Percentiles rank a stretch among this genome's conserved stretches.
Conservation (phyloP, 2,888 invertebrate genomes). For the Aphidius colemani region DNA sequence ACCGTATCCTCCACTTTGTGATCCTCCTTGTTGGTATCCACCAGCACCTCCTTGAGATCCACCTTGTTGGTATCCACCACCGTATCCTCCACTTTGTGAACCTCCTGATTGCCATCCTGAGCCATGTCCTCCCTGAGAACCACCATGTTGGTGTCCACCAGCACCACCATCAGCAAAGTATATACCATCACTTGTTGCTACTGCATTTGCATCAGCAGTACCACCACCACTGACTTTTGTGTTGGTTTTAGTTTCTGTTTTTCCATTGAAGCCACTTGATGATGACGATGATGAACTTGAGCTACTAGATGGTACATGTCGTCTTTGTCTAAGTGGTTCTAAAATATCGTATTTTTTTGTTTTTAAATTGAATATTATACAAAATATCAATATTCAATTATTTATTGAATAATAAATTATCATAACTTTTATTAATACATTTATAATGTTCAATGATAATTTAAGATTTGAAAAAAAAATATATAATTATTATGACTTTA, state of each 20-base stretch:
- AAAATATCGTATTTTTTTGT: conserved; percentile 48
- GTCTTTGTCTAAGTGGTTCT: conserved; percentile 45
- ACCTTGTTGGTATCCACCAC: conserved; percentile 1
- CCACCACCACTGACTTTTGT: conserved; percentile 22
- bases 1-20: neutral
- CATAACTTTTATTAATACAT: no score
- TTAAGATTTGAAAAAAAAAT: neutral
- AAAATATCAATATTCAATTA: neutral
- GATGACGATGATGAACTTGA: conserved; percentile 24
- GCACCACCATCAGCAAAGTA: conserved; percentile 15
- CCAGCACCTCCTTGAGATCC: conserved; percentile 7
- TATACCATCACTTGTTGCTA: conserved; percentile 14
- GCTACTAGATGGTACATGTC: conserved; percentile 39
- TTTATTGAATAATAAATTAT: neutral
- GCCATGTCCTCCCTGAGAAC: conserved; percentile 9
- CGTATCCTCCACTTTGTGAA: conserved; percentile 17
- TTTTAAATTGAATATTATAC: neutral
- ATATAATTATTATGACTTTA: neutral
- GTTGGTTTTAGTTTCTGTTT: conserved; percentile 23
- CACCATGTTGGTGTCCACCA: conserved; percentile 6
- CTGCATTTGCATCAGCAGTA: conserved; percentile 17
- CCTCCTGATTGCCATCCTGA: conserved; percentile 19
- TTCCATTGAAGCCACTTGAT: conserved; percentile 20
- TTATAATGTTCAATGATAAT: no score
- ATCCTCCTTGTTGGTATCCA: conserved; percentile 1